Base-by-base conservation (phyloP, 2,888 invertebrate genomes). In the Orthosia cruda region DNA sequence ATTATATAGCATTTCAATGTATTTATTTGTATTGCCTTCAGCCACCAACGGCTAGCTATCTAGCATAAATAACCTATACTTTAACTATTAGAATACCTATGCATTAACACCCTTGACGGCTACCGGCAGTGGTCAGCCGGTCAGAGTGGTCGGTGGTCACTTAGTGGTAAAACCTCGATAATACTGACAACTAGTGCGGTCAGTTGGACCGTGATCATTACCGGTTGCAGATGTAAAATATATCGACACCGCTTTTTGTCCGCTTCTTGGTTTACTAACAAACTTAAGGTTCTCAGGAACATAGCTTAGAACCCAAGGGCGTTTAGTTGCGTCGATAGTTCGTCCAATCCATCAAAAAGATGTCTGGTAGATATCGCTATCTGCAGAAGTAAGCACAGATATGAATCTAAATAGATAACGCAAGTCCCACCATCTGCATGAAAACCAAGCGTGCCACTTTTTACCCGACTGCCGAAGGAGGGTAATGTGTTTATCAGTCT, bases 111-210 rank as follows among this genome's bases (percentile, higher is more conserved):
- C 20, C 16, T 16, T 18, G 54, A 20, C 26, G 4, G 70, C 59
- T 61, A 71, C 71, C 62, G 79, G 79, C 18, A 78, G 57, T 66
- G 66, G 58, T 50, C 57, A 23, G 49, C 18, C 11, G 58, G 32
- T n/a, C 45, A n/a, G 40, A n/a, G 20, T n/a, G 32, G 32, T 40
- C 26, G 59, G 58, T 50, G 80, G 62, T 67, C 79, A 23, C 57
- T 72, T 65, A 61, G 59, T 32, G 58, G 61, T 49, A 0, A 26
- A 50, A n/a, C 47, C 11, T 7, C 26, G 64, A 65, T 65, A 74
- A 69, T 80, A 20, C 45, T 26, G 52, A n/a, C 58, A 20, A n/a
- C 58, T 18, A 18, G 54, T 49, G 61, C 20, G 55, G 65, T 74
- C 3, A 47, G 50, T 58, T 32, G 45, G 47, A 23, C 18, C 1